These are phyloP conservation scores for Myanophis thanlyinensis DNA, from an alignment of 2,113 vertebrate species.

Conservation along the genomic window DNA sequence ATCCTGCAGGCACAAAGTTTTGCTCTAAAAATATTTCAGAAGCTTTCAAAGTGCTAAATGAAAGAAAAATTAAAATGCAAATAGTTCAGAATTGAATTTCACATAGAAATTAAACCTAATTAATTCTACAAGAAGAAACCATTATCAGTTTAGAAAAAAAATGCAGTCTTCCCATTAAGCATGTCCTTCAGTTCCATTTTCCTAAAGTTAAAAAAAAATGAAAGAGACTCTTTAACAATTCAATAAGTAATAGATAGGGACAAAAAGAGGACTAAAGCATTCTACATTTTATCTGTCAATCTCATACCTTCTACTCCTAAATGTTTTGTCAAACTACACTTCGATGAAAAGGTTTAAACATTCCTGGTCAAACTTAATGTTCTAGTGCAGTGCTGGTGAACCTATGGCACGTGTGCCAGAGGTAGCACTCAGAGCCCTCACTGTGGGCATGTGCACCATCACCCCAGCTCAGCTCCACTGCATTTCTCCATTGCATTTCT, in stretches of 20 bases:
- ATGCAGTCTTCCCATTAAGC: not conserved
- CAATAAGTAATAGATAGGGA: not conserved
- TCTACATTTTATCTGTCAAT: not conserved
- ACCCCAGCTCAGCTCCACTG: too few species aligned
- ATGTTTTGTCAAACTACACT: not conserved
- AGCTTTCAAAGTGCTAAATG: not conserved
- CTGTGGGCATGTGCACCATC: too few species aligned
- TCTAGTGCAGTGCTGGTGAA: too few species aligned
- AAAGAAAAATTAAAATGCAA: slow-evolving; percentile 19
- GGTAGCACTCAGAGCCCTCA: too few species aligned
- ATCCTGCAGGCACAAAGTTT: slow-evolving; percentile 7
- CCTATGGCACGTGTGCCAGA: too few species aligned
- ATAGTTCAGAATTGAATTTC: not conserved
- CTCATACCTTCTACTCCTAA: not conserved
- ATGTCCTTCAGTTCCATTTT: slow-evolving; percentile 14
- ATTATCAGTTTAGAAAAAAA: not conserved
- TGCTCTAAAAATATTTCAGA: not conserved
- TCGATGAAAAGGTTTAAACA: not conserved
- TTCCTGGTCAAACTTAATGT: not conserved
- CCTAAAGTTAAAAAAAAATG: not conserved
- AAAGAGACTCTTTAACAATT: slow-evolving; percentile 1
- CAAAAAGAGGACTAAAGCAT: not conserved
- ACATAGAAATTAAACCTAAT: slow-evolving; percentile 6
- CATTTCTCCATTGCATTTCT: too few species aligned
- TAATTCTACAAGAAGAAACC: not conserved